Evolutionary conservation across 1,140 invertebrate species (phyloP).

Genomic region (Batillaria attramentaria): DNA sequence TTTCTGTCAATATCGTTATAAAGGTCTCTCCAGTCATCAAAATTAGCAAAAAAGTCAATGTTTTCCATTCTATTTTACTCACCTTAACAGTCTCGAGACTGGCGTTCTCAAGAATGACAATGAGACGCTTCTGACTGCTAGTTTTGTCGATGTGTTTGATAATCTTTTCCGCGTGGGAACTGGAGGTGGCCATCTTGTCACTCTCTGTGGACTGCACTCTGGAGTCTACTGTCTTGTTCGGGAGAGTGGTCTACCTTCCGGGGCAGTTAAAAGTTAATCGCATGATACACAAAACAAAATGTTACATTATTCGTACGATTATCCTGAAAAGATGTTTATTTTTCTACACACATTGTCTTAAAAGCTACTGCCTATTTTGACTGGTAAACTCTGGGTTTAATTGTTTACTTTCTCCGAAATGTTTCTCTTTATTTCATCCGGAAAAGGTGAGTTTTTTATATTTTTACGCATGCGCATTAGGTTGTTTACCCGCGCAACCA

Average conservation of each 20-base stretch:
- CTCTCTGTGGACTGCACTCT: too few species aligned
- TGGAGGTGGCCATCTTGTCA: conserved; percentile 27
- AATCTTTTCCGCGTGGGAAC: conserved; percentile 42
- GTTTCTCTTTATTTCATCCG: too few species aligned
- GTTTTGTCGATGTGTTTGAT: conserved; percentile 57
- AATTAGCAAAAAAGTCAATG: too few species aligned
- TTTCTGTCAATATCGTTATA: neutral
- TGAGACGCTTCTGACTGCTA: conserved; percentile 82
- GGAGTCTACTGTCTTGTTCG: neutral
- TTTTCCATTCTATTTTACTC: too few species aligned
- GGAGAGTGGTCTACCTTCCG: neutral
- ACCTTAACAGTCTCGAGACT: conserved; percentile 97
- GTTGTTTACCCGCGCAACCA: conserved; percentile 29
- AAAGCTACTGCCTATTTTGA: too few species aligned
- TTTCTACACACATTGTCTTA: too few species aligned
- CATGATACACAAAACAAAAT: neutral
- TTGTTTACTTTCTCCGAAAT: too few species aligned
- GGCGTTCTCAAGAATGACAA: conserved; percentile 93
- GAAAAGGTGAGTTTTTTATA: neutral
- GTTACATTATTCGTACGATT: neutral
- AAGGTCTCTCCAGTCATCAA: too few species aligned
- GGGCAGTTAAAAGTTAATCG: neutral
- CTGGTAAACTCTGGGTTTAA: too few species aligned
- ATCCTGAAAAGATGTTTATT: too few species aligned
- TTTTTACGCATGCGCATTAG: neutral